These are phyloP conservation scores for Latrodectus geometricus DNA, from an alignment of 1,140 invertebrate species.

Conservation along the genomic window DNA sequence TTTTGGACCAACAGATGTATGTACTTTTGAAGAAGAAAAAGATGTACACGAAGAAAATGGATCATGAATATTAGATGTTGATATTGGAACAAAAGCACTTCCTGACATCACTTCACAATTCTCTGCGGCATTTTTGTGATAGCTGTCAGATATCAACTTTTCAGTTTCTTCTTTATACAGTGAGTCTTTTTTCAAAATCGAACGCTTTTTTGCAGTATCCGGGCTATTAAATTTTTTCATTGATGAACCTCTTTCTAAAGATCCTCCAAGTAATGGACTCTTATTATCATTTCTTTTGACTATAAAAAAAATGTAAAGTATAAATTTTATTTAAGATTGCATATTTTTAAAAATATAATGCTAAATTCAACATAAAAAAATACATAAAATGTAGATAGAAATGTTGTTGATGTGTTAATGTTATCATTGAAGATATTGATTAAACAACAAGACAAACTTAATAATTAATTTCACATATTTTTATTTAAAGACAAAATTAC, in stretches of 20 bases:
- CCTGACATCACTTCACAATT: slow-evolving; percentile 15
- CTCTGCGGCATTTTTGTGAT: slow-evolving; percentile 47
- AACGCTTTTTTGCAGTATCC: slow-evolving; percentile 75
- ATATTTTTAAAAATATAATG: too few relatives aligned
- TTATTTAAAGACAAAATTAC: too few relatives aligned
- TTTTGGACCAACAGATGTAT: slow-evolving; percentile 63
- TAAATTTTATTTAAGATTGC: too few relatives aligned
- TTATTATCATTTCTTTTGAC: slow-evolving; percentile 47
- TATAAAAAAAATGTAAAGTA: slow-evolving; percentile 1
- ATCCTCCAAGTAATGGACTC: slow-evolving; percentile 54
- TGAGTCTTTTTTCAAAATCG: slow-evolving; percentile 81
- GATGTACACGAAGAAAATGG: slow-evolving; percentile 7
- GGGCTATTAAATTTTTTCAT: slow-evolving; percentile 67
- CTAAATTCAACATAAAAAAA: too few relatives aligned
- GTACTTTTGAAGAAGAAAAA: slow-evolving; percentile 12
- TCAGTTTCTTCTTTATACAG: slow-evolving; percentile 79
- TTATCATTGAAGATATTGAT: too few relatives aligned
- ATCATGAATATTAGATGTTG: slow-evolving; percentile 30
- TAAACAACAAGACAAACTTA: too few relatives aligned
- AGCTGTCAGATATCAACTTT: slow-evolving; percentile 77
- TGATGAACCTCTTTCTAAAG: slow-evolving; percentile 54
- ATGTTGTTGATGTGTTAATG: too few relatives aligned
- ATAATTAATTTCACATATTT: too few relatives aligned
- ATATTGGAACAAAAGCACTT: slow-evolving; percentile 53
- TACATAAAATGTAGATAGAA: too few relatives aligned